phyloP scores from a whole-genome alignment of 2,113 vertebrate species.

The human region GRCh38 chr12:15802001-15802500 shows the following conservation, averaged over 20 bases:
- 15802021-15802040: not conserved
- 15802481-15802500: constrained; percentile 36
- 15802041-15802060: not conserved
- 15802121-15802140: not conserved
- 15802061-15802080: not conserved
- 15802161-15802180: not conserved
- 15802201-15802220: accelerated
- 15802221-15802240: not conserved
- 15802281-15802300: not conserved
- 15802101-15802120: not conserved
- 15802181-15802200: not conserved
- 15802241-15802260: not conserved
- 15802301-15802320: not conserved
- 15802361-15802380: not conserved
- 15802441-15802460: not conserved
- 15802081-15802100: not conserved
- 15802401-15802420: not conserved
- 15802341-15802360: not conserved
- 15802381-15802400: not conserved
- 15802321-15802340: not conserved
- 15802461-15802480: constrained; percentile 15
- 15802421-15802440: not conserved
- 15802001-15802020: not conserved
- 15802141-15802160: not conserved
- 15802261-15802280: not conserved